phyloP scores from a whole-genome alignment of 2,113 vertebrate species.

The Peucedramus taeniatus region DNA sequence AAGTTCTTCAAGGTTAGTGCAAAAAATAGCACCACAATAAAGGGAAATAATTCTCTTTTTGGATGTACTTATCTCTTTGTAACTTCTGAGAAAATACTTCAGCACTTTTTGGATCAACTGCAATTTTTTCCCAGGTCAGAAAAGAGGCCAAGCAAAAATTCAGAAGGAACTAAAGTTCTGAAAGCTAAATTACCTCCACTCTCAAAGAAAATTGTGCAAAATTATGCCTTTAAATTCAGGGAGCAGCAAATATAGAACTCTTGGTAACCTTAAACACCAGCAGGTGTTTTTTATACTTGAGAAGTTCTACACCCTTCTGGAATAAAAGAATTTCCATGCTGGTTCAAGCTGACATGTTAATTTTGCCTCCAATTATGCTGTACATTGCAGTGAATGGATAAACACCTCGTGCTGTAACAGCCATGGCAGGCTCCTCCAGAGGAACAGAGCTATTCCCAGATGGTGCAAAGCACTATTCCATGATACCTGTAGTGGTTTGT shows the following conservation, averaged over 20 bases:
- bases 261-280: not conserved
- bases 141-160: not conserved
- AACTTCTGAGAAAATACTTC: not conserved
- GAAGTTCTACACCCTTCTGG: not conserved
- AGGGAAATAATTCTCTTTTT: not conserved
- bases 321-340: not conserved
- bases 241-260: not conserved
- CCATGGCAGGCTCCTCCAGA: not conserved
- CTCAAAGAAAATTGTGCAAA: not conserved
- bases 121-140: not conserved
- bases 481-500: not conserved
- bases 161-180: not conserved
- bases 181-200: not conserved
- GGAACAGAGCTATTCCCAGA: not conserved
- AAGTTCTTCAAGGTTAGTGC: not conserved
- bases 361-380: constrained; percentile 1
- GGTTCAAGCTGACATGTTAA: not conserved
- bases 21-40: not conserved
- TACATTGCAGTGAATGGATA: not conserved
- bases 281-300: not conserved
- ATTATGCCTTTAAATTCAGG: constrained; percentile 23
- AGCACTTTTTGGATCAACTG: not conserved
- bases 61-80: not conserved
- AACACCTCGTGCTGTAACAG: not conserved
- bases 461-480: not conserved